Evolutionary conservation across 2,888 invertebrate species (phyloP).

Genomic region (Augochlorella aurata): DNA sequence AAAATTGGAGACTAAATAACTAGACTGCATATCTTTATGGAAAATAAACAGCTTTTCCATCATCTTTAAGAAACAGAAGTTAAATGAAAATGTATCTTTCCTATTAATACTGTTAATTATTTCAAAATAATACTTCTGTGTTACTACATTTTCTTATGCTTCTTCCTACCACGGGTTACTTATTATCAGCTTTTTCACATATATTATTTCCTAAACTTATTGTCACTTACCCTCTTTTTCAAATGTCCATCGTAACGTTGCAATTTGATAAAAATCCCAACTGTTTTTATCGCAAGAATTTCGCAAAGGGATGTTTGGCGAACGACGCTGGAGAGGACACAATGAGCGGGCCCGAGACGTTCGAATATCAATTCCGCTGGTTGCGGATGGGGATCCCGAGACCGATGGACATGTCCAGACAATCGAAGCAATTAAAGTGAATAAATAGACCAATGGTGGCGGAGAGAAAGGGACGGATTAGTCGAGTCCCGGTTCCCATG

Average conservation of each 20-base stretch:
- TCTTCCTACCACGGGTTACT: too few relatives aligned
- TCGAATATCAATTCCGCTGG: slow-evolving; percentile 52
- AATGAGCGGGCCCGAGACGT: slow-evolving; percentile 31
- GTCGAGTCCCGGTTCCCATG: slow-evolving; percentile 33
- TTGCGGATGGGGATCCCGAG: slow-evolving; percentile 30
- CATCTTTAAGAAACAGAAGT: too few relatives aligned
- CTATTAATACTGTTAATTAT: too few relatives aligned
- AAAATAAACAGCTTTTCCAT: too few relatives aligned
- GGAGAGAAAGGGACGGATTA: slow-evolving; percentile 44
- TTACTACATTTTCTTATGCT: too few relatives aligned
- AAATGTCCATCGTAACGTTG: neutral
- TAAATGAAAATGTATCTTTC: too few relatives aligned
- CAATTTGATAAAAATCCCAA: neutral
- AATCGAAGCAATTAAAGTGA: slow-evolving; percentile 68
- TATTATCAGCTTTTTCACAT: too few relatives aligned
- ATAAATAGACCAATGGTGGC: slow-evolving; percentile 58
- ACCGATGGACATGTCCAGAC: slow-evolving; percentile 54
- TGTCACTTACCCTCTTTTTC: too few relatives aligned
- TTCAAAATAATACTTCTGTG: too few relatives aligned
- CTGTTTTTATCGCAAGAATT: neutral
- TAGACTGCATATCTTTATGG: too few relatives aligned
- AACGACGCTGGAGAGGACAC: neutral
- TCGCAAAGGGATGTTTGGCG: neutral
- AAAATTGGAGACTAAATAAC: too few relatives aligned
- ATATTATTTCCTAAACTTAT: too few relatives aligned